Evolutionary conservation across 2,888 invertebrate species (phyloP).

Genomic region (Caenorhabditis sinica): DNA sequence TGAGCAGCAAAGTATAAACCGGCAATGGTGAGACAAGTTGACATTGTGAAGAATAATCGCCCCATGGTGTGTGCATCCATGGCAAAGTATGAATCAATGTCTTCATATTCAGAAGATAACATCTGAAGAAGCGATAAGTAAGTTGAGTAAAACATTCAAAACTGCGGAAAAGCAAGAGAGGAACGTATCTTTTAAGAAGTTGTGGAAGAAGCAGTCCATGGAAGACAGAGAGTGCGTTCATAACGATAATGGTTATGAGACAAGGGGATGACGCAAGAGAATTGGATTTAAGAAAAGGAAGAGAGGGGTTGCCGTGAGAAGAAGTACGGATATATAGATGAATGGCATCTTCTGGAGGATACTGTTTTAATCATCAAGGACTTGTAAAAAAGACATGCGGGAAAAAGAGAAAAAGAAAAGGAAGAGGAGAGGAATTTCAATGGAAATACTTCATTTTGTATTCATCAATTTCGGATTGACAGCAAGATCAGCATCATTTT

Average conservation of each 20-base stretch:
- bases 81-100: constrained; percentile 45
- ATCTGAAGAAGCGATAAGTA: neutral
- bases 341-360: constrained; percentile 6
- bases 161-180: constrained; percentile 37
- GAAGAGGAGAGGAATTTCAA: constrained; percentile 3
- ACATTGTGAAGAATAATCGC: constrained; percentile 44
- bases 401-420: neutral
- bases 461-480: neutral
- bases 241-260: constrained; percentile 59
- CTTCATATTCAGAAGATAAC: constrained; percentile 40
- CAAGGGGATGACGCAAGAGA: constrained; percentile 47
- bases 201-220: constrained; percentile 21
- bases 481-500: constrained; percentile 15
- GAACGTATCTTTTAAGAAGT: constrained; percentile 19
- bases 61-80: constrained; percentile 50
- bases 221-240: constrained; percentile 38
- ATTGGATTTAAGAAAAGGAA: constrained; percentile 15
- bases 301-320: constrained; percentile 20
- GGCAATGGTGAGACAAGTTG: constrained; percentile 48
- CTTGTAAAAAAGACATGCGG: constrained; percentile 24
- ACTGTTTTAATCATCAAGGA: constrained; percentile 34
- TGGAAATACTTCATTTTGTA: constrained; percentile 10
- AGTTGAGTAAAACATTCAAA: neutral
- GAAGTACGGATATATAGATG: neutral
- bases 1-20: constrained; percentile 61